Evolutionary conservation across 2,888 invertebrate genomes (phyloP).

Genomic region (Pteria penguin): DNA sequence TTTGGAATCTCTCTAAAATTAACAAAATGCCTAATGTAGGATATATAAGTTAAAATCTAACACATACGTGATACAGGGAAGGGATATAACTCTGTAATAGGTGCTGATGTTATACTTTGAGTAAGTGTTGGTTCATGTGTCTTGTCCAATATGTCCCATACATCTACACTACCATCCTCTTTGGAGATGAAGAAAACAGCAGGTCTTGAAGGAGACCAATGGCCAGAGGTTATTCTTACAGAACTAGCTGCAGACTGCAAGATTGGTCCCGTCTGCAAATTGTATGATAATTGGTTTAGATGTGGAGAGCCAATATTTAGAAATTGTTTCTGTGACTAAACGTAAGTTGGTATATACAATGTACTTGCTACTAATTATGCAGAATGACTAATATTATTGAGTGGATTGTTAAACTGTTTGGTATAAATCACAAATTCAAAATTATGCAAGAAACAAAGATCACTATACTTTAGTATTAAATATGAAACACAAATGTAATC

Average conservation of each 20-base stretch:
- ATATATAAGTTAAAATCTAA: background rate
- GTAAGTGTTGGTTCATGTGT: slow-evolving; percentile 86
- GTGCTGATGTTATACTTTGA: slow-evolving; percentile 84
- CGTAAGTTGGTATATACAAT: background rate
- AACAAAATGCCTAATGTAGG: no score
- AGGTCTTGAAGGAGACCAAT: slow-evolving; percentile 89
- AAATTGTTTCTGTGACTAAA: no score
- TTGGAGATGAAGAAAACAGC: slow-evolving; percentile 87
- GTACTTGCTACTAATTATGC: background rate
- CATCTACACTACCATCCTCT: slow-evolving; percentile 88
- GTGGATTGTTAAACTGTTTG: background rate
- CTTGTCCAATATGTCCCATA: slow-evolving; percentile 88
- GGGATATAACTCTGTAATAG: slow-evolving; percentile 76
- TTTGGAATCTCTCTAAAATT: no score
- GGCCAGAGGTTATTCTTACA: slow-evolving; percentile 78
- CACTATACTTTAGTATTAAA: no score
- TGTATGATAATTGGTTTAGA: background rate
- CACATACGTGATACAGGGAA: slow-evolving; percentile 75
- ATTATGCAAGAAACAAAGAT: no score
- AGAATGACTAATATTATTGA: background rate
- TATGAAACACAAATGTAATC: no score
- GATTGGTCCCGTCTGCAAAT: slow-evolving; percentile 76
- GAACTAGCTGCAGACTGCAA: slow-evolving; percentile 68
- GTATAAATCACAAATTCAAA: no score
- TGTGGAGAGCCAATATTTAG: background rate